These are phyloP conservation scores for Sylvilagus floridanus DNA, from an alignment of 2,797 vertebrate genomes.

Conservation along the genomic window DNA sequence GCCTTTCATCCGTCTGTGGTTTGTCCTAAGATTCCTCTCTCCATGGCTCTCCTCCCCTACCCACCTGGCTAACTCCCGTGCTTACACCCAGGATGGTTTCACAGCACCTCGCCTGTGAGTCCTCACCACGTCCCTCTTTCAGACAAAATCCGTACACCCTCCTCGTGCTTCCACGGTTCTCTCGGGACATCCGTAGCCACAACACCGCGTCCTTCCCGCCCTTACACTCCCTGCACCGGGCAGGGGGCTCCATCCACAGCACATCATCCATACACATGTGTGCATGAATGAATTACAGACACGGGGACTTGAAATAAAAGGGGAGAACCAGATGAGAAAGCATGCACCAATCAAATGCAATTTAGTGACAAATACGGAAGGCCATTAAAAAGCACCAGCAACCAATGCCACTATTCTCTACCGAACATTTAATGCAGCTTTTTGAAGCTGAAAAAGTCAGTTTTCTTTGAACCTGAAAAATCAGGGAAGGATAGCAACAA, in stretches of 20 bases:
- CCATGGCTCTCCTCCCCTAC: background rate
- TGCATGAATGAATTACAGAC: background rate
- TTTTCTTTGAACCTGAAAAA: constrained; percentile 27
- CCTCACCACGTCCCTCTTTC: background rate
- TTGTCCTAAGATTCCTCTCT: background rate
- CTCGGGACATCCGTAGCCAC: background rate
- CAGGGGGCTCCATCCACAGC: background rate
- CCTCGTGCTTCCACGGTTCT: background rate
- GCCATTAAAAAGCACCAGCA: background rate
- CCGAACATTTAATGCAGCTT: background rate
- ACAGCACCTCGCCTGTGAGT: background rate
- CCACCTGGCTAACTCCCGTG: background rate
- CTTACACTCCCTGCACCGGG: background rate
- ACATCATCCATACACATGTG: background rate
- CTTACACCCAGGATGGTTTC: background rate
- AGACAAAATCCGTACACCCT: background rate
- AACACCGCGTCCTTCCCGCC: background rate
- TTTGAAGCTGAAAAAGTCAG: background rate
- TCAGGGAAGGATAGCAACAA: background rate
- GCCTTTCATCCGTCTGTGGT: too few species aligned
- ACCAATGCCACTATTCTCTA: background rate
- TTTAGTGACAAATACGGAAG: background rate
- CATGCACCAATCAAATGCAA: background rate
- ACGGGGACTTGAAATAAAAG: background rate
- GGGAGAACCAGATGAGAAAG: background rate